Percentiles rank a stretch among this genome's conserved stretches.
Evolutionary conservation across 2,888 invertebrate species (phyloP).

Genomic region (Icerya purchasi): DNA sequence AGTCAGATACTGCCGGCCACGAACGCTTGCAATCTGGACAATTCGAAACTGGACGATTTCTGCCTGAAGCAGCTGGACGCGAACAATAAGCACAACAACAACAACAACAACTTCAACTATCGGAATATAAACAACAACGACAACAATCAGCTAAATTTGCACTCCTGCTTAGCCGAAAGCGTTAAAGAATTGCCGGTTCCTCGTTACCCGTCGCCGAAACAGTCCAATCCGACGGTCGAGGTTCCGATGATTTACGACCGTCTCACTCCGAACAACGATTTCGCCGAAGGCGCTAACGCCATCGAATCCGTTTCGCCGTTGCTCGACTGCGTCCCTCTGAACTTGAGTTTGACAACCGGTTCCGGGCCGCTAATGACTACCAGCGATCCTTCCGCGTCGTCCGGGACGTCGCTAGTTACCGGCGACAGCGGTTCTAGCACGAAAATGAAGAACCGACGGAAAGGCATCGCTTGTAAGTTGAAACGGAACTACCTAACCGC

Average conservation of each 20-base stretch:
- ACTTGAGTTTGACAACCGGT: constrained; percentile 11
- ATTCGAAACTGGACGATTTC: constrained; percentile 24
- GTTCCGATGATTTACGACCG: not conserved
- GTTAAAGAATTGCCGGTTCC: not conserved
- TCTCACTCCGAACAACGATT: too few species aligned
- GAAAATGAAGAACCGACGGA: constrained; percentile 14
- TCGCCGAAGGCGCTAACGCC: too few species aligned
- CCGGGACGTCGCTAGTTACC: too few species aligned
- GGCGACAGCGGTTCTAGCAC: not conserved
- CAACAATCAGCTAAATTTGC: not conserved
- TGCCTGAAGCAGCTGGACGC: too few species aligned
- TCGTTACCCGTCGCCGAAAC: not conserved
- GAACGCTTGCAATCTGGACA: constrained; percentile 10
- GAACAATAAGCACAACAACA: not conserved
- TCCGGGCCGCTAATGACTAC: too few species aligned
- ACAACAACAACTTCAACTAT: not conserved
- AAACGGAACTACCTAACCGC: constrained; percentile 24
- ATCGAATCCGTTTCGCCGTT: not conserved
- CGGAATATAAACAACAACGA: not conserved
- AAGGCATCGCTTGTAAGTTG: constrained; percentile 34
- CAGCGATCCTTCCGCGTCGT: too few species aligned
- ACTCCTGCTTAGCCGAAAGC: not conserved
- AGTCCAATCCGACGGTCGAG: not conserved
- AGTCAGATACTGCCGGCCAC: not conserved
- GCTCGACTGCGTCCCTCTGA: constrained; percentile 17